Evolutionary conservation across 1,140 invertebrate genomes (phyloP), one percentile per base, ranked within the genome.

Genomic region (Drosophila ananassae): DNA sequence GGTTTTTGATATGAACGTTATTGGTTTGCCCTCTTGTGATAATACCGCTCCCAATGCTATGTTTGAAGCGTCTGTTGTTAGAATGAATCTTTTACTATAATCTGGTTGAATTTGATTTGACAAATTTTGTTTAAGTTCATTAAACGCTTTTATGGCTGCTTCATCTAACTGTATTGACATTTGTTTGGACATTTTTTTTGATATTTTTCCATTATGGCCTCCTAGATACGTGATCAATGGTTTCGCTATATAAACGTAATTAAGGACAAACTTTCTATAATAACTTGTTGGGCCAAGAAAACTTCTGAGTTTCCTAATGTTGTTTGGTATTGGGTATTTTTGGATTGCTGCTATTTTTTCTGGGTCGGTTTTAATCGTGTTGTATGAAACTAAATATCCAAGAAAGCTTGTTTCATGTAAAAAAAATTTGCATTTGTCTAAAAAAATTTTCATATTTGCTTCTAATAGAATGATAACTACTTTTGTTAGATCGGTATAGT

Each of bases 391-490:
- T 0, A 24, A 4, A 12, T 41, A 55, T 4, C 53, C 53, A 0
- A 55, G 7, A 17, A 41, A 55, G 2, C 7, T 41, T 2, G 34
- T 39, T 41, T 55, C 17, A 4, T 13, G 8, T 34, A 21, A 17
- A 9, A 54, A 54, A 8, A 21, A 21, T 12, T 52, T 52, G 3
- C 22, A 56, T 56, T 56, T 56, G 17, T 44, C 54, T 0, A 56
- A 7, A 12, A 9, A 28, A 1, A 56, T 56, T 21, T 56, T 56
- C 54, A 56, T 56, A 3, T n/a, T n/a, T n/a, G n/a, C n/a, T n/a
- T n/a, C n/a, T n/a, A n/a, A n/a, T n/a, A n/a, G n/a, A n/a, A n/a
- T n/a, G n/a, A n/a, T n/a, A n/a, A n/a, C n/a, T n/a, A n/a, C n/a
- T n/a, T n/a, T n/a, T n/a, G n/a, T n/a, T n/a, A n/a, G n/a, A n/a